These are phyloP conservation scores for Aleiodes testaceus DNA, from an alignment of 2,888 invertebrate species.

Conservation along the genomic window DNA sequence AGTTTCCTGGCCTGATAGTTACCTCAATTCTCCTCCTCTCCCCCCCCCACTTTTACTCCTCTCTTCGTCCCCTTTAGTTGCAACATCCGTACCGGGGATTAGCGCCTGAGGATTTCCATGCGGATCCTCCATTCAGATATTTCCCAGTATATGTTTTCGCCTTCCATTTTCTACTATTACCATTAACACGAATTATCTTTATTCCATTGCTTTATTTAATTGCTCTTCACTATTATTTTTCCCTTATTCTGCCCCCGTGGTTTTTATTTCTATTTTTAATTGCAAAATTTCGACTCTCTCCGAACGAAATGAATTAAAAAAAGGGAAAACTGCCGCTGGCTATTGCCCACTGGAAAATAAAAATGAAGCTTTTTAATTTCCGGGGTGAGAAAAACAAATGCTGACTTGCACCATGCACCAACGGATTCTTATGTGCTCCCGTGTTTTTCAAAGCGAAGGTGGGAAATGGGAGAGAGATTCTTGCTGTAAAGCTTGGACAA, in stretches of 20 bases:
- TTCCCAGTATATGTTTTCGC: background rate
- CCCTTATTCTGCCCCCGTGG: background rate
- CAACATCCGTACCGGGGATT: slow-evolving; percentile 57
- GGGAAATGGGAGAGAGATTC: background rate
- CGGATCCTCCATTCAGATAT: background rate
- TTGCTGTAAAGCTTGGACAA: slow-evolving; percentile 3
- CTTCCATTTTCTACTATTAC: background rate
- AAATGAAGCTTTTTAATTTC: slow-evolving; percentile 68
- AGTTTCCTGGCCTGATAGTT: slow-evolving; percentile 61
- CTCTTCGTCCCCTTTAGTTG: slow-evolving; percentile 48
- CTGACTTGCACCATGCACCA: slow-evolving; percentile 26
- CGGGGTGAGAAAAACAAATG: slow-evolving; percentile 66
- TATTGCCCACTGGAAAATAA: slow-evolving; percentile 6
- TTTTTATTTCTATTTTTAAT: slow-evolving; percentile 31
- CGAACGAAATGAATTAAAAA: slow-evolving; percentile 51
- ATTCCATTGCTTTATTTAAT: background rate
- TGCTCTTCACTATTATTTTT: too few species aligned
- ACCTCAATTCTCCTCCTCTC: background rate
- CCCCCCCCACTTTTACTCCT: too few species aligned
- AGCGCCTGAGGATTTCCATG: slow-evolving; percentile 56
- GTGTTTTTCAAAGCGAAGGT: background rate
- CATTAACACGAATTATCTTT: slow-evolving; percentile 7
- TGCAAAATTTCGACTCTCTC: slow-evolving; percentile 12
- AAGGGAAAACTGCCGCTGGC: background rate
- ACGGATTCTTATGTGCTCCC: background rate